Evolutionary conservation across 2,113 vertebrate species (phyloP), one percentile per base, ranked within the genome.

Genomic region (Elachura formosa): DNA sequence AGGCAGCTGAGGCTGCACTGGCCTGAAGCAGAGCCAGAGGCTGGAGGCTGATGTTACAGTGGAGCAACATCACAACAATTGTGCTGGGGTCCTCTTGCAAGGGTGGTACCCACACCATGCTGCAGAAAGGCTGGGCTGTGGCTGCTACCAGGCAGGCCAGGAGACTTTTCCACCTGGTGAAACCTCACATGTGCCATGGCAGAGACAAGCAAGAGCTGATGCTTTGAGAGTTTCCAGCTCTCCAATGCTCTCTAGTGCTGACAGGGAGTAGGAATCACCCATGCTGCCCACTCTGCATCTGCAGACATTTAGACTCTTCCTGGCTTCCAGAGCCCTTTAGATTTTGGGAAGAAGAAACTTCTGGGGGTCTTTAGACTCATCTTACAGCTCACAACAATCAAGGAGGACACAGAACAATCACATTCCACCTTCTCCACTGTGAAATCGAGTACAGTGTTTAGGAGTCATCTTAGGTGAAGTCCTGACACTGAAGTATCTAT

Each of bases 201-300:
- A 31, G 31, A 34, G 9, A 41, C 14, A 54, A 77, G 45, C 36
- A 81, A 41, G 7, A 81, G 22, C 14, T 40, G 25, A 40, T n/a
- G n/a, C n/a, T n/a, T n/a, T n/a, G n/a, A n/a, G n/a, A n/a, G n/a
- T 62, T 59, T 22, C 33, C 55, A 45, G 16, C 36, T 40, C 64
- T 64, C 55, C 46, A 49, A 2, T 15, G 25, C 22, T 74, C 61
- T 48, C 29, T 4, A 54, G 28, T 9, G 18, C 25, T 78, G 56
- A 48, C 20, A 26, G 31, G 25, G 33, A 87, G 14, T 1, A 2
- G 6, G 6, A 82, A 40, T 40, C 33, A 74, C 23, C 38, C 9
- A 2, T 0, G 0, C 33, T 40, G 28, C 33, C 41, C 43, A 15
- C 11, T 78, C 38, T 4, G 2, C 0, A 2, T 28, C 66, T 62